phyloP scores from a whole-genome alignment of 2,888 invertebrate species.

The Drosophila pegasa region DNA sequence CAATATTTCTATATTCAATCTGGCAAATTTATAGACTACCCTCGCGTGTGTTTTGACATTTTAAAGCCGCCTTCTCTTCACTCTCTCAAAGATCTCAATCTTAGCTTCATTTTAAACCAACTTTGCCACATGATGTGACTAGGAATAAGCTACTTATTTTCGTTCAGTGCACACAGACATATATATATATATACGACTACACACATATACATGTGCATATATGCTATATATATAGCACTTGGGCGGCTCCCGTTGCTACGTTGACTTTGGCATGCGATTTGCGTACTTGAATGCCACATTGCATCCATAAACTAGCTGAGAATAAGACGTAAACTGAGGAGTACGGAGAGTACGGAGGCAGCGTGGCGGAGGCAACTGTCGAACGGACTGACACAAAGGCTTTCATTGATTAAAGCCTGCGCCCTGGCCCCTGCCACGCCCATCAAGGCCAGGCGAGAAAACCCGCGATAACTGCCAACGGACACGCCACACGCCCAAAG shows the following conservation, averaged over 20 bases:
- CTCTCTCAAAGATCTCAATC: neutral
- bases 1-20: too few relatives aligned
- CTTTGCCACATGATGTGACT: neutral
- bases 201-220: constrained; percentile 5
- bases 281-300: constrained; percentile 68
- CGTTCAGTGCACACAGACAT: neutral
- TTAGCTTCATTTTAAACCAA: neutral
- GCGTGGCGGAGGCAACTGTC: constrained; percentile 3
- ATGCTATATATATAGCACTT: constrained; percentile 32
- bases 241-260: constrained; percentile 64
- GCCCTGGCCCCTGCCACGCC: constrained; percentile 29
- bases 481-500: constrained; percentile 57
- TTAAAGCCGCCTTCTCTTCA: neutral
- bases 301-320: constrained; percentile 68
- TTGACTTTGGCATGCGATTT: constrained; percentile 66
- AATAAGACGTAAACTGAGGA: constrained; percentile 56
- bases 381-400: constrained; percentile 55
- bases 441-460: constrained; percentile 68
- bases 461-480: constrained; percentile 71
- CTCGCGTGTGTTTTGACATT: neutral
- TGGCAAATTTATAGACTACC: neutral
- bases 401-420: constrained; percentile 67
- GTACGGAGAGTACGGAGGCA: constrained; percentile 14
- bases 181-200: neutral
- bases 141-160: neutral